phyloP scores from a whole-genome alignment of 2,888 invertebrate species.

The Choreutis nemorana region DNA sequence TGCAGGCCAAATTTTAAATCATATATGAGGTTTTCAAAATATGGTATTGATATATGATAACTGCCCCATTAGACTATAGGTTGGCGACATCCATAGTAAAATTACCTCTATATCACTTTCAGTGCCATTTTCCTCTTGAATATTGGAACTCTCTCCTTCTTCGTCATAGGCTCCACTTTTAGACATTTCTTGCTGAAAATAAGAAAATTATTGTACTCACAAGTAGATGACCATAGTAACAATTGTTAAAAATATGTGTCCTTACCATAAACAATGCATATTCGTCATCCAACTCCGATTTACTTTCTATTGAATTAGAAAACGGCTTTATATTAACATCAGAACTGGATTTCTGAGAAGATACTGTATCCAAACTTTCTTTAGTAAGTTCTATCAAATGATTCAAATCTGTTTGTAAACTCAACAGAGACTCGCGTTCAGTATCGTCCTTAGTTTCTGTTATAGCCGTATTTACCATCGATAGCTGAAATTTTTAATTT shows the following conservation, averaged over 20 bases:
- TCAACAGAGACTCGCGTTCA: slow-evolving; percentile 64
- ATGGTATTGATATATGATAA: no score
- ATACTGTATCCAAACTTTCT: slow-evolving; percentile 58
- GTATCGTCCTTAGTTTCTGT: slow-evolving; percentile 41
- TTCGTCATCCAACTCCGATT: slow-evolving; percentile 55
- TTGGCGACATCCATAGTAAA: no score
- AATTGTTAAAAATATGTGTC: slow-evolving; percentile 6
- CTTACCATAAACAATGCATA: slow-evolving; percentile 75
- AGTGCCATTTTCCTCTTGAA: slow-evolving; percentile 34
- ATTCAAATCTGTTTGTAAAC: slow-evolving; percentile 69
- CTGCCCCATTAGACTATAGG: no score
- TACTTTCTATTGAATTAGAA: slow-evolving; percentile 9
- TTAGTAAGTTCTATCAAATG: slow-evolving; percentile 75
- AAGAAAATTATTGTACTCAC: background rate
- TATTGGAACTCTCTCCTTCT: slow-evolving; percentile 20
- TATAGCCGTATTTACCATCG: slow-evolving; percentile 70
- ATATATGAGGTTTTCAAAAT: no score
- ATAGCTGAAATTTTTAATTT: slow-evolving; percentile 47
- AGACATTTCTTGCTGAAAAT: slow-evolving; percentile 62
- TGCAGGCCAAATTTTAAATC: no score
- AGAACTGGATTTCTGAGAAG: slow-evolving; percentile 11
- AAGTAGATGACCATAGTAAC: slow-evolving; percentile 2
- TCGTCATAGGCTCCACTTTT: slow-evolving; percentile 47
- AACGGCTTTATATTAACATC: slow-evolving; percentile 12
- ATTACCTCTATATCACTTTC: slow-evolving; percentile 58